phyloP scores from a whole-genome alignment of 2,113 vertebrate genomes.

The Sapajus apella region DNA sequence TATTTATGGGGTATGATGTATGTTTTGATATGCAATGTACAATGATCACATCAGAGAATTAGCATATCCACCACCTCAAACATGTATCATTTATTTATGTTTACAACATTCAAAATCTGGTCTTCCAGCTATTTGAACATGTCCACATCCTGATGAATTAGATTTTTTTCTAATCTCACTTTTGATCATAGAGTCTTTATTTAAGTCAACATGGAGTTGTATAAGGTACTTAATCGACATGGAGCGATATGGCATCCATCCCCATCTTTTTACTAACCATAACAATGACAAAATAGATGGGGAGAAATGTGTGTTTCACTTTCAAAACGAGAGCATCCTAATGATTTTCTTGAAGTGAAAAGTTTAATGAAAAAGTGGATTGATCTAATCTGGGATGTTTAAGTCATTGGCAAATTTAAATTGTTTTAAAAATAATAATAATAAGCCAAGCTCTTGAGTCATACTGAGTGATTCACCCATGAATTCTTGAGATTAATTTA shows the following conservation, averaged over 20 bases:
- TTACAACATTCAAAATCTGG: not conserved
- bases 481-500: conserved; percentile 77
- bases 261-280: conserved; percentile 13
- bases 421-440: conserved; percentile 69
- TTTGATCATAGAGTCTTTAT: conserved; percentile 35
- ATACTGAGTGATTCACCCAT: conserved; percentile 76
- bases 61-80: not conserved
- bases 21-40: not conserved
- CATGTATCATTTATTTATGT: not conserved
- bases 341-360: conserved; percentile 69
- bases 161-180: conserved; percentile 38
- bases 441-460: conserved; percentile 77
- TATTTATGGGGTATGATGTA: not conserved
- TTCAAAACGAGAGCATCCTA: conserved; percentile 54
- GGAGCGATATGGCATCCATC: not conserved
- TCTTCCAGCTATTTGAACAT: not conserved
- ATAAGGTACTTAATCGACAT: not conserved
- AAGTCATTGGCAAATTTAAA: conserved; percentile 74
- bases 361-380: conserved; percentile 76
- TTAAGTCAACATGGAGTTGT: not conserved
- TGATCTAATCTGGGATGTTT: conserved; percentile 71
- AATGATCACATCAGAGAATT: not conserved
- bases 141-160: not conserved
- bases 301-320: conserved; percentile 7
- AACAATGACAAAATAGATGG: conserved; percentile 34